phyloP scores from a whole-genome alignment of 1,140 invertebrate species.

The Cataglyphis hispanica region DNA sequence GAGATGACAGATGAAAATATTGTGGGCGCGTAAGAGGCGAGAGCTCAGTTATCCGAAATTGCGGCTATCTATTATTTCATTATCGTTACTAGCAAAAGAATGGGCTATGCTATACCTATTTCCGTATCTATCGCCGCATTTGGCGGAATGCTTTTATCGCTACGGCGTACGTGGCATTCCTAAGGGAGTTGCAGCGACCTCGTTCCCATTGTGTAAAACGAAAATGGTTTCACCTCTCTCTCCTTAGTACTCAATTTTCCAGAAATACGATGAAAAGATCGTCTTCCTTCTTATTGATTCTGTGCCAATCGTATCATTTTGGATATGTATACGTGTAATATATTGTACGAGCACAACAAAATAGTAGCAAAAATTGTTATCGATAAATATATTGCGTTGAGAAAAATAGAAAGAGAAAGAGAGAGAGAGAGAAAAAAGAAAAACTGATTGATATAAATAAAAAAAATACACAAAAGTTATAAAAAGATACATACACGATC shows the following conservation, averaged over 20 bases:
- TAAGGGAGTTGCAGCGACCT: slow-evolving; percentile 62
- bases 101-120: slow-evolving; percentile 29
- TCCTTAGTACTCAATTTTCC: slow-evolving; percentile 39
- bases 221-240: slow-evolving; percentile 59
- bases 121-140: slow-evolving; percentile 58
- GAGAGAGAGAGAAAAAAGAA: no score
- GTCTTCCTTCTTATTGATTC: slow-evolving; percentile 57
- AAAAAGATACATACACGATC: not conserved
- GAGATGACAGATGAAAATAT: not conserved
- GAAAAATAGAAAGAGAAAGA: no score
- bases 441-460: slow-evolving; percentile 2
- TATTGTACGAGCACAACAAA: not conserved
- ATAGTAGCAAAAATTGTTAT: slow-evolving; percentile 34
- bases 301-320: slow-evolving; percentile 46
- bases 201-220: slow-evolving; percentile 68
- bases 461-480: not conserved
- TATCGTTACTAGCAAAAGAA: slow-evolving; percentile 9
- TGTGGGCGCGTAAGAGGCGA: not conserved
- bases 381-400: slow-evolving; percentile 15
- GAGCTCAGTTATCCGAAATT: not conserved
- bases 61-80: slow-evolving; percentile 29
- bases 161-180: slow-evolving; percentile 43
- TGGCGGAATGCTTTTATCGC: slow-evolving; percentile 58
- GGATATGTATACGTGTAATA: not conserved
- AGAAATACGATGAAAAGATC: slow-evolving; percentile 58